Conservation (phyloP, 2,113 vertebrate species). For the Hymenochirus boettgeri region DNA sequence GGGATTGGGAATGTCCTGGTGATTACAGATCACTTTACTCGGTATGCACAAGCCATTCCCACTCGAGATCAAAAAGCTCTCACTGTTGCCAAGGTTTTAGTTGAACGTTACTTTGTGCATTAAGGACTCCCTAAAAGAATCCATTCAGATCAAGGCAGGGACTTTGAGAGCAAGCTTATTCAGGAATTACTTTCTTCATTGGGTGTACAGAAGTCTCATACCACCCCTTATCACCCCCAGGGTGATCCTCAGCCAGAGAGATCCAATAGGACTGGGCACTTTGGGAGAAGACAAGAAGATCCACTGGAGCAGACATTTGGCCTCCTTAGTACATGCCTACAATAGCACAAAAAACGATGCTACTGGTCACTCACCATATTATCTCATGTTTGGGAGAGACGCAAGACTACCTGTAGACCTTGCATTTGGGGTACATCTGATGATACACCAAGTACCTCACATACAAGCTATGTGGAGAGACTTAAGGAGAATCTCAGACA, state of each 20-base stretch:
- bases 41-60: conserved; percentile 4
- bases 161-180: background rate
- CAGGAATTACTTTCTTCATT: background rate
- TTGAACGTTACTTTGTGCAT: conserved; percentile 2
- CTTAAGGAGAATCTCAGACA: background rate
- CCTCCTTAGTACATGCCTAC: too few species aligned
- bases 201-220: background rate
- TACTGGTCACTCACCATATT: background rate
- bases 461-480: background rate
- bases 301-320: background rate
- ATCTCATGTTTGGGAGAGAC: background rate
- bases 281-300: background rate
- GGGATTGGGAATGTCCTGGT: conserved; percentile 7
- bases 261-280: background rate
- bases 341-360: background rate
- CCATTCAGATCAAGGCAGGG: conserved; percentile 10
- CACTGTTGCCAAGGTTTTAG: conserved; percentile 5
- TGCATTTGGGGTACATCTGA: background rate
- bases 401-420: background rate
- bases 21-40: conserved; percentile 7
- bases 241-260: background rate
- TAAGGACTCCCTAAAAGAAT: background rate
- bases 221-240: background rate
- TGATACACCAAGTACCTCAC: background rate
- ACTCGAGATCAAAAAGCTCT: too few species aligned